Evolutionary conservation across 2,797 vertebrate genomes (phyloP).

Genomic region (Acrossocheilus fasciatus): DNA sequence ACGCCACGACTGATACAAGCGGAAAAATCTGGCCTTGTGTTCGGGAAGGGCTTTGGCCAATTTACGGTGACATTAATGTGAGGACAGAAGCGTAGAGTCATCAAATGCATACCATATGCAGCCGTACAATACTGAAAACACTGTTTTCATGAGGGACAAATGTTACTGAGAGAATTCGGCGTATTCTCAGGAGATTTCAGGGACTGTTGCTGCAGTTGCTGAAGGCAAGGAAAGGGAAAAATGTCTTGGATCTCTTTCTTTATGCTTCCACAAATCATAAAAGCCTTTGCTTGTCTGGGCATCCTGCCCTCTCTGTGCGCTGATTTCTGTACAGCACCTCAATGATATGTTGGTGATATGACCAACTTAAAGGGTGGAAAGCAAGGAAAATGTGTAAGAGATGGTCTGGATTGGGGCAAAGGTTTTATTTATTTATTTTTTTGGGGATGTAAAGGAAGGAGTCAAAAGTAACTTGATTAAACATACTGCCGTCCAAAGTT

Average conservation of each 20-base stretch:
- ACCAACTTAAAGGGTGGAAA: constrained; percentile 28
- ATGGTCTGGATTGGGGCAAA: constrained; percentile 13
- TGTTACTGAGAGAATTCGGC: background rate
- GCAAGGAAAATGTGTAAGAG: constrained; percentile 28
- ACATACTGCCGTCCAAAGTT: background rate
- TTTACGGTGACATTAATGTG: background rate
- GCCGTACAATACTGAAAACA: background rate
- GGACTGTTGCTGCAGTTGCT: constrained; percentile 22
- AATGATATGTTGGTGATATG: constrained; percentile 48
- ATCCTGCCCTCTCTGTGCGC: constrained; percentile 37
- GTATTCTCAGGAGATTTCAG: background rate
- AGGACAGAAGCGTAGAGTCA: background rate
- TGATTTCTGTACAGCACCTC: constrained; percentile 46
- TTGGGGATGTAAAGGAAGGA: background rate
- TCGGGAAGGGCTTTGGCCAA: background rate
- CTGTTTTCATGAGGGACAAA: background rate
- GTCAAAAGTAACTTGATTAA: background rate
- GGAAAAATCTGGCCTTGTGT: background rate
- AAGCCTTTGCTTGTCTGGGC: constrained; percentile 60
- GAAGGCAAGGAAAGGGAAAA: constrained; percentile 7
- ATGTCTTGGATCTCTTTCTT: constrained; percentile 37
- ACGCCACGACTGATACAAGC: background rate
- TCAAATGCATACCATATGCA: constrained; percentile 15
- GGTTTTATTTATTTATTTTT: constrained; percentile 1
- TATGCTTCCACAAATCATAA: constrained; percentile 57